Evolutionary conservation across 2,888 invertebrate genomes (phyloP), one percentile per base, ranked within the genome.

Genomic region (Ceriagrion tenellum): DNA sequence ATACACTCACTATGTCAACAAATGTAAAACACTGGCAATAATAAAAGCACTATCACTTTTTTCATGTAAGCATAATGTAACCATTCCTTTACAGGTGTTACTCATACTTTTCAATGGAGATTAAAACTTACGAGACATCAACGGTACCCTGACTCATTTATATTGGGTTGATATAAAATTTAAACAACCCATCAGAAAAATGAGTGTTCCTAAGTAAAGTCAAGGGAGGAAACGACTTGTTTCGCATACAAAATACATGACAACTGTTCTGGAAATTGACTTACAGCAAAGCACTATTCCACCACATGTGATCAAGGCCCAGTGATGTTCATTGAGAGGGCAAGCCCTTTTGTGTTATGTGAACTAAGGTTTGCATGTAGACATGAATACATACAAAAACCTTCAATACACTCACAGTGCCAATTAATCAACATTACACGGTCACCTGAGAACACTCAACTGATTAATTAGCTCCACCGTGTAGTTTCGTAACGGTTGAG

Each of bases 1-100:
- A 81, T 35, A 35, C 81, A 81, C 81, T 81, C 81, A 81, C 81
- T 81, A 35, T 81, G 35, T 81, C 81, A 81, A 81, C 81, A 81
- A 35, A 81, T 81, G 81, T 81, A 81, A 26, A 81, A 81, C 81
- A 81, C 35, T 16, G 81, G 81, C 81, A 81, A 35, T 35, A 81
- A 81, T 81, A 81, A 69, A 69, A 81, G 81, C 81, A 30, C 81
- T 81, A 81, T 81, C 18, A 81, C 35, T 81, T 81, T 81, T 81
- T 81, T 81, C 81, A 26, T 23, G 35, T 81, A 81, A 81, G 81
- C 81, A 81, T 81, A 13, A 81, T 81, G 35, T 81, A 81, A 81
- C 35, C 81, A 81, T 81, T 35, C 81, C 35, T 81, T 81, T n/a
- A 30, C 6, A 35, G 81, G 30, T 69, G 26, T 69, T 69, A 81